phyloP scores from a whole-genome alignment of 2,888 invertebrate genomes.

The Alsophila aescularia region DNA sequence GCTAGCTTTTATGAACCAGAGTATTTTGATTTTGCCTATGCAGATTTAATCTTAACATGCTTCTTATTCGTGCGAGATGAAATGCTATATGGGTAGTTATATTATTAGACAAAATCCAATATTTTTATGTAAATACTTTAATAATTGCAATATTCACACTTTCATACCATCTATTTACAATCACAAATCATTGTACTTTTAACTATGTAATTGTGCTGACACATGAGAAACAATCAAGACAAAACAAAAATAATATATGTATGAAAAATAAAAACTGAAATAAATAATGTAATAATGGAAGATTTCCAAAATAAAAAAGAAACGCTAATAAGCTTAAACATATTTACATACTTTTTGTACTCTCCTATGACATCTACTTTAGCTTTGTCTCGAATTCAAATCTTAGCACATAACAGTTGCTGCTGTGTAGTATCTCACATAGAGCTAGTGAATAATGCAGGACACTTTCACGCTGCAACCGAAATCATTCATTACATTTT shows the following conservation, averaged over 20 bases:
- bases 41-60: too few species aligned
- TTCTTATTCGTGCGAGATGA: too few species aligned
- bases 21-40: too few species aligned
- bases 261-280: slow-evolving; percentile 55
- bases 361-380: slow-evolving; percentile 22
- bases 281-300: slow-evolving; percentile 21
- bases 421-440: slow-evolving; percentile 5
- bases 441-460: background rate
- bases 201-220: slow-evolving; percentile 78
- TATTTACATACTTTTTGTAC: slow-evolving; percentile 32
- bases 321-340: slow-evolving; percentile 8
- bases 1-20: too few species aligned
- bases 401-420: slow-evolving; percentile 6
- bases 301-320: slow-evolving; percentile 20
- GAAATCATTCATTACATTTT: slow-evolving; percentile 4
- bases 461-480: background rate
- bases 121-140: slow-evolving; percentile 80
- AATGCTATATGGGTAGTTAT: background rate
- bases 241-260: slow-evolving; percentile 56
- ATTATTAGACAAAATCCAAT: background rate
- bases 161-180: slow-evolving; percentile 79
- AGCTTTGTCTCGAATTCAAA: slow-evolving; percentile 13
- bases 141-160: slow-evolving; percentile 81
- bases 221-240: slow-evolving; percentile 46
- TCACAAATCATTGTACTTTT: slow-evolving; percentile 71